phyloP scores from a whole-genome alignment of 2,797 vertebrate genomes.

The Podarcis lilfordi region DNA sequence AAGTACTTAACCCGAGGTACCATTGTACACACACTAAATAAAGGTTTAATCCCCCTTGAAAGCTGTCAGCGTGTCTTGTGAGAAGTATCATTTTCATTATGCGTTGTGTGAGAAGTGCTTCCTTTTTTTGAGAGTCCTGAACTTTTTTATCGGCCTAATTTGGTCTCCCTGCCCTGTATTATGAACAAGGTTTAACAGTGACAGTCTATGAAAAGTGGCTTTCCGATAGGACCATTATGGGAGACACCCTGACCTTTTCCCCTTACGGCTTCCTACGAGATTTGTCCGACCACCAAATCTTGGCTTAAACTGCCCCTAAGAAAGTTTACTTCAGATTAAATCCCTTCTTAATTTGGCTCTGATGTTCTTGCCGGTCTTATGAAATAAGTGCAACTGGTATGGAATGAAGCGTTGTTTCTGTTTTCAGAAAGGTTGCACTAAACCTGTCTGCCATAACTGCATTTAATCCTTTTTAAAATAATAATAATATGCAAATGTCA shows the following conservation, averaged over 20 bases:
- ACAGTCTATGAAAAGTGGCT: not conserved
- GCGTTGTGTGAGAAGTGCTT: not conserved
- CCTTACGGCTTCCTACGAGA: not conserved
- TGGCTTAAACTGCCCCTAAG: not conserved
- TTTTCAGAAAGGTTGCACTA: not conserved
- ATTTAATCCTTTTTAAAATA: not conserved
- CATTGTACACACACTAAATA: not conserved
- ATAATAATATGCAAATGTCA: too few relatives aligned
- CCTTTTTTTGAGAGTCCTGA: not conserved
- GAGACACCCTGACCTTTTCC: not conserved
- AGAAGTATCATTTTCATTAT: not conserved
- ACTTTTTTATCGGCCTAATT: not conserved
- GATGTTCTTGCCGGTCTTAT: not conserved
- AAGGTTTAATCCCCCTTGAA: not conserved
- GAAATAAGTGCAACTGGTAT: not conserved
- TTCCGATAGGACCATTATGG: too few relatives aligned
- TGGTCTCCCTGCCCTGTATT: not conserved
- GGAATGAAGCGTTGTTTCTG: not conserved
- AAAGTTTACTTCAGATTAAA: not conserved
- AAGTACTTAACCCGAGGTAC: too few relatives aligned
- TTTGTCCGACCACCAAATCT: constrained; percentile 3
- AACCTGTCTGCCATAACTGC: not conserved
- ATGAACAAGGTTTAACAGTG: not conserved
- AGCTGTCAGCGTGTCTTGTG: not conserved
- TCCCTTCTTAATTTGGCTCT: not conserved